Conservation (phyloP, 2,113 vertebrate genomes). For the Rutilus rutilus region DNA sequence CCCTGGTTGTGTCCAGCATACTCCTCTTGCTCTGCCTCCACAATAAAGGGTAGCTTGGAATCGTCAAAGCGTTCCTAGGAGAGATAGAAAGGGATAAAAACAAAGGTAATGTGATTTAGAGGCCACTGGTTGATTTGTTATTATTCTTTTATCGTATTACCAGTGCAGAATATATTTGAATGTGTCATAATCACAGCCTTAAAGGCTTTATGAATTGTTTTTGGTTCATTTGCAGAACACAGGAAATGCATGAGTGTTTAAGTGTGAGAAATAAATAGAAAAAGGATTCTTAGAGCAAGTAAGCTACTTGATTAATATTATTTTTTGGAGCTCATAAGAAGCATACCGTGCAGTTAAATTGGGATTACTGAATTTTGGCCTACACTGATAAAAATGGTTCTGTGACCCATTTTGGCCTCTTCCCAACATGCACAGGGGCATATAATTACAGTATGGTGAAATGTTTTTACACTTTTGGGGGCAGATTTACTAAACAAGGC, state of each 20-base stretch:
- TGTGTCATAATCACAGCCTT: not conserved
- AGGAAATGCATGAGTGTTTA: not conserved
- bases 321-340: no score
- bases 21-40: slow-evolving; percentile 77
- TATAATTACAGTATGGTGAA: no score
- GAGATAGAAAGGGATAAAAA: not conserved
- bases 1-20: slow-evolving; percentile 66
- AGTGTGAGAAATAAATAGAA: not conserved
- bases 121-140: not conserved
- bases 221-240: not conserved
- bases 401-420: no score
- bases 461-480: no score
- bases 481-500: no score
- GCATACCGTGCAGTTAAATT: no score
- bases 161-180: not conserved
- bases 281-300: no score
- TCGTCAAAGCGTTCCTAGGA: slow-evolving; percentile 76
- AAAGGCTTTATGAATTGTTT: not conserved
- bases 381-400: no score
- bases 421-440: no score
- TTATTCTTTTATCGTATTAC: not conserved
- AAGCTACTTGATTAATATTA: no score
- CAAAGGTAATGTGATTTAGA: not conserved
- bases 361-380: no score
- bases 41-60: slow-evolving; percentile 80